A percentile compares a stretch with the other conserved stretches of the same genome.
Evolutionary conservation across 2,888 invertebrate genomes (phyloP).

Genomic region (Cenopis cana): DNA sequence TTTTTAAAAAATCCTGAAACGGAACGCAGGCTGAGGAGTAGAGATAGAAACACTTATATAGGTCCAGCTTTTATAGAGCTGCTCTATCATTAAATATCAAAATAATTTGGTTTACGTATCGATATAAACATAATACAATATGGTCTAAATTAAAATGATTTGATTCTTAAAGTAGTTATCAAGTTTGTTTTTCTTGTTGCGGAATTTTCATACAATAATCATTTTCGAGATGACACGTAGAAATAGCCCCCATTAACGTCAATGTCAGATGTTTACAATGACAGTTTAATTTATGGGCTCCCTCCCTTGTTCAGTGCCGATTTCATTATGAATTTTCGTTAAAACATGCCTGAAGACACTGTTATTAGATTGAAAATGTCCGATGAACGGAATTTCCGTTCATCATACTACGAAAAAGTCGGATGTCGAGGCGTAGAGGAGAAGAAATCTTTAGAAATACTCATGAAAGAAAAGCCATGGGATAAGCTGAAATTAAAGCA

Average conservation of each 20-base stretch:
- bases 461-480: constrained; percentile 93
- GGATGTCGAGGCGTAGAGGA: constrained; percentile 96
- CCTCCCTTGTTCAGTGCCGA: constrained; percentile 25
- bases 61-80: no score
- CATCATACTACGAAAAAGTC: constrained; percentile 94
- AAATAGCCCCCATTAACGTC: constrained; percentile 24
- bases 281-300: constrained; percentile 28
- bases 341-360: constrained; percentile 41
- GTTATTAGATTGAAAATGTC: constrained; percentile 62
- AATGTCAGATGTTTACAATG: constrained; percentile 35
- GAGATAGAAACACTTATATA: neutral
- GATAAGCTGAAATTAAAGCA: constrained; percentile 92
- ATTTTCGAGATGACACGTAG: neutral
- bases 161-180: neutral
- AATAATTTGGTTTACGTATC: no score
- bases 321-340: constrained; percentile 23
- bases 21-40: constrained; percentile 4
- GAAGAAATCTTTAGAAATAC: constrained; percentile 94
- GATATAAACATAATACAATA: no score
- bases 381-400: constrained; percentile 92
- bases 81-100: no score
- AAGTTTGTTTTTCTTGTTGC: neutral
- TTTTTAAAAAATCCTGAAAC: neutral
- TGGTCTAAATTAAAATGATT: no score
- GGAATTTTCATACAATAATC: no score